Base-by-base conservation (phyloP, 2,797 vertebrate genomes). In the Scarus forsteni region DNA sequence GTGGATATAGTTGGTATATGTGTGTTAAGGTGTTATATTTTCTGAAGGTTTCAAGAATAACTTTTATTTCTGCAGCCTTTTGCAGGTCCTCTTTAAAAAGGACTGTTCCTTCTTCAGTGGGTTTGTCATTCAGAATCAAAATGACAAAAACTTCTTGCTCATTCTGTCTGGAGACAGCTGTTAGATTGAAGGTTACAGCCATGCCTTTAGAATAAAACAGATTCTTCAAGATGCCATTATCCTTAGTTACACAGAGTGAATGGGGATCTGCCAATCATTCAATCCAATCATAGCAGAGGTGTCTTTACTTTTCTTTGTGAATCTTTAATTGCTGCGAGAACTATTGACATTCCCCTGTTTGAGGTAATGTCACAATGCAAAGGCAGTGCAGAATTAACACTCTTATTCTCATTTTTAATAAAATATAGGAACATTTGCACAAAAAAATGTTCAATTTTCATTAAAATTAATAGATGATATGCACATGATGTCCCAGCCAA, bases 331-430 rank as follows among this genome's bases (percentile, higher is more conserved):
- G 18, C 42, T 54, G 61, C 2, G 27, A 71, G 39, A 62, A 10
- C 9, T 1, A 10, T 48, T 58, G 38, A 45, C 19, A 36, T n/a
- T 34, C 13, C 11, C 27, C n/a, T 60, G 12, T 11, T 34, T 12
- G 16, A 72, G 34, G 16, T 10, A 14, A 42, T 74, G 53, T 19
- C 6, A 61, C 27, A 53, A 68, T 40, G 35, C 11, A 13, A 27
- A 12, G 16, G 39, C 38, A 40, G 13, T 18, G 12, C 36, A 15
- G 34, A 5, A 53, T 8, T 3, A 10, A 45, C n/a, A n/a, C 1
- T 36, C 36, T 43, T 1, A 44, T 39, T 49, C 6, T 49, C 13
- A 14, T 3, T 16, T 48, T 48, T 66, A 53, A 60, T 69, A 9
- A 51, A 55, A 63, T 27, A 27, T 27, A 27, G 27, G 27, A 27